phyloP scores from a whole-genome alignment of 2,113 vertebrate genomes.

The Oriolus oriolus region DNA sequence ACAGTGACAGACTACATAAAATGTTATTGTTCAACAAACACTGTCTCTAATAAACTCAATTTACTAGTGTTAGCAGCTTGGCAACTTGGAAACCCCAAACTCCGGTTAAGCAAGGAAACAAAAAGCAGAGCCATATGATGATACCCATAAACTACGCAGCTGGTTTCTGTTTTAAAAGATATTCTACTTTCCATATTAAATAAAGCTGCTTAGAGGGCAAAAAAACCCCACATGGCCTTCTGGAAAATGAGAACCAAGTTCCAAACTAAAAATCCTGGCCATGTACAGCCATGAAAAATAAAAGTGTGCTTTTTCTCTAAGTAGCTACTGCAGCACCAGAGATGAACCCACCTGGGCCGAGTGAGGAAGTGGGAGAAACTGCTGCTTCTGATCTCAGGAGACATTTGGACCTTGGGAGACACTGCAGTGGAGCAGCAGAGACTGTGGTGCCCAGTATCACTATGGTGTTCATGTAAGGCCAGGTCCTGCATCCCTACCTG shows the following conservation, averaged over 20 bases:
- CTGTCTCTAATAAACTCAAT: slow-evolving; percentile 66
- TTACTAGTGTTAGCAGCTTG: slow-evolving; percentile 62
- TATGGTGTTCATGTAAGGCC: neutral
- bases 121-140: slow-evolving; percentile 57
- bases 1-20: slow-evolving; percentile 61
- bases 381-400: neutral
- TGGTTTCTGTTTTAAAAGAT: slow-evolving; percentile 67
- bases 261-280: neutral
- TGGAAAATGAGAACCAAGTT: slow-evolving; percentile 25
- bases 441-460: neutral
- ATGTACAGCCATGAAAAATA: slow-evolving; percentile 5
- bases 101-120: slow-evolving; percentile 32
- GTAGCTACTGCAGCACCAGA: neutral
- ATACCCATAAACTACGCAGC: slow-evolving; percentile 60
- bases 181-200: slow-evolving; percentile 65
- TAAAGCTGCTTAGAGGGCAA: slow-evolving; percentile 48
- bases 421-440: neutral
- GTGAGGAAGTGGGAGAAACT: neutral
- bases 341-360: neutral
- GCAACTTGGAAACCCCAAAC: slow-evolving; percentile 63
- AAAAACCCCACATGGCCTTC: neutral
- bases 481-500: neutral
- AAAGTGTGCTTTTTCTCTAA: neutral
- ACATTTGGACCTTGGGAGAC: neutral
- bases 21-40: slow-evolving; percentile 64